These are phyloP conservation scores for Euwallacea fornicatus DNA, from an alignment of 1,140 invertebrate species.

Conservation along the genomic window DNA sequence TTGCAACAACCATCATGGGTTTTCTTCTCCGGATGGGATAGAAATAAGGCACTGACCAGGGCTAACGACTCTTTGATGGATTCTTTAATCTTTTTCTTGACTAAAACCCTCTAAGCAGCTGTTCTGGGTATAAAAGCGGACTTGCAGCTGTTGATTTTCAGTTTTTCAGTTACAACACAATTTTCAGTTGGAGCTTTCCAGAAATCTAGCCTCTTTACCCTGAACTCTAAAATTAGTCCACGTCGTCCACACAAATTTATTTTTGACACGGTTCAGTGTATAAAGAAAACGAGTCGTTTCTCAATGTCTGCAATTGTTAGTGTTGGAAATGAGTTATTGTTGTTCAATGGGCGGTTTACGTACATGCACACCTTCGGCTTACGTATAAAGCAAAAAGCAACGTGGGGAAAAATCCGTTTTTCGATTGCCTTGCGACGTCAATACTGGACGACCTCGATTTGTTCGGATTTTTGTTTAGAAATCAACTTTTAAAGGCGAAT, in stretches of 20 bases:
- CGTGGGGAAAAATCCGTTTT: no score
- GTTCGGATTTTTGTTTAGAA: no score
- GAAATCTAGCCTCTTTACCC: not conserved
- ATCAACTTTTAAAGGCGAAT: no score
- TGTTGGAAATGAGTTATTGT: slow-evolving; percentile 3
- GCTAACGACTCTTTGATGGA: slow-evolving; percentile 1
- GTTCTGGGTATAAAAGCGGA: no score
- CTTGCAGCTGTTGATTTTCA: no score
- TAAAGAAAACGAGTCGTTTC: slow-evolving; percentile 2
- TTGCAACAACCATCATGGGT: not conserved
- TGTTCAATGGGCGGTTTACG: not conserved
- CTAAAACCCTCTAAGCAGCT: not conserved
- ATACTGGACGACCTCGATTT: no score
- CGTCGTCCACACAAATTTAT: not conserved
- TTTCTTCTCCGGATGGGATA: not conserved
- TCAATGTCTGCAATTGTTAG: slow-evolving; percentile 5
- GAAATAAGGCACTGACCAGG: not conserved
- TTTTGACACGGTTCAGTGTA: not conserved
- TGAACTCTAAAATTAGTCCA: not conserved
- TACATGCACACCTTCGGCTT: not conserved
- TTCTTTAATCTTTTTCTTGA: not conserved
- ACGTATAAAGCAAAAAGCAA: not conserved
- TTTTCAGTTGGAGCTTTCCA: no score
- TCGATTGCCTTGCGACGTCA: no score
- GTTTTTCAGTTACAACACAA: no score